Conservation (phyloP, 2,888 invertebrate genomes). For the Chironomus riparius region DNA sequence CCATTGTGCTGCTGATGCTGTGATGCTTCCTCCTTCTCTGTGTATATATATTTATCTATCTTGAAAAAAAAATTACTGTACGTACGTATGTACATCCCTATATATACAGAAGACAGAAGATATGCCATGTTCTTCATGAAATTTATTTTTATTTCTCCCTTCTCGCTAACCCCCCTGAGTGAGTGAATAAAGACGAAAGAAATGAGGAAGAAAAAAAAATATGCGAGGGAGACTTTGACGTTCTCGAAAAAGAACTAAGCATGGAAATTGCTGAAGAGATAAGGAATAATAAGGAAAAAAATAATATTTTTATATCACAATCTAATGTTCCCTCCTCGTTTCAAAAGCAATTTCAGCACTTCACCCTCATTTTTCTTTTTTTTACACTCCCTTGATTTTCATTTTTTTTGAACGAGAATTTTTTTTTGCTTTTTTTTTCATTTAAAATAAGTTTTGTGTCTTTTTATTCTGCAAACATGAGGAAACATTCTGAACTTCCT, state of each 20-base stretch:
- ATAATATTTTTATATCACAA: constrained; percentile 23
- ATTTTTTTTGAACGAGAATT: neutral
- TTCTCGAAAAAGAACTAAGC: neutral
- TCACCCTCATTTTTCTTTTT: constrained; percentile 14
- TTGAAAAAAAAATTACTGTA: too few relatives aligned
- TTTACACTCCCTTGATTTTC: constrained; percentile 9
- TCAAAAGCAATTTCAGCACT: constrained; percentile 17
- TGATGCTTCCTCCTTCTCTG: too few relatives aligned
- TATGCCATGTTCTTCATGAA: neutral
- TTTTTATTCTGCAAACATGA: constrained; percentile 1
- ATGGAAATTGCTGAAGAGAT: neutral
- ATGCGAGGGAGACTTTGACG: neutral
- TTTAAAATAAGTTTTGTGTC: neutral
- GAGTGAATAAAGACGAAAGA: neutral
- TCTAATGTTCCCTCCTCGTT: constrained; percentile 24
- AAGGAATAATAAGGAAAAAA: constrained; percentile 19
- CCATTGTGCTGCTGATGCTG: too few relatives aligned
- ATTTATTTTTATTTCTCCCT: constrained; percentile 23
- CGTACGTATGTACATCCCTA: too few relatives aligned
- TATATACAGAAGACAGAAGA: too few relatives aligned
- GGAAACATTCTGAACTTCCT: neutral
- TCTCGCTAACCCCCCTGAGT: neutral
- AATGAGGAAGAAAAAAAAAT: neutral
- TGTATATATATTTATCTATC: too few relatives aligned
- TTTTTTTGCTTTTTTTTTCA: neutral